Evolutionary conservation across 2,888 invertebrate species (phyloP), one percentile per base, ranked within the genome.

Genomic region (Lagria hirta): DNA sequence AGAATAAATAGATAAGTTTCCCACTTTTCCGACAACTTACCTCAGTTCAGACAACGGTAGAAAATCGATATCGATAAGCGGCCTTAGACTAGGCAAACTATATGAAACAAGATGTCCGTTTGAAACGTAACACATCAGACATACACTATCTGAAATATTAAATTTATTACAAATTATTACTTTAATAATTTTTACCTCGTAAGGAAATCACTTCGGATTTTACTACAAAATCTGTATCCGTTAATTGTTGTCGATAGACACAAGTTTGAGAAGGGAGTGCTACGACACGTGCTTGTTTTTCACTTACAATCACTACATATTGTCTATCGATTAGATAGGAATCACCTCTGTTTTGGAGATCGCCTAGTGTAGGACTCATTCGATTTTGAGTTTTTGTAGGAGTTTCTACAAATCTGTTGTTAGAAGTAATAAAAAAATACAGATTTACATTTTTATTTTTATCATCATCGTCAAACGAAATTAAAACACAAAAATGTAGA

Each of bases 261-360:
- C 93, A 94, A 70, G 89, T 91, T 75, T 96, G 96, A 60, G 94
- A 93, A 53, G 96, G 96, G 68, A 96, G 81, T 55, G 93, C 92
- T 53, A 96, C 87, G 52, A 96, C 90, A 62, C 92, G 81, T 49
- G 91, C 93, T 77, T 96, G 92, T 75, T 94, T 95, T 76, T 97
- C 96, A 45, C 94, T 94, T 51, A 89, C 88, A 58, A 97, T 83
- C 36, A 94, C 91, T 54, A 90, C 89, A 74, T 90, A 94, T 80
- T 96, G 96, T 53, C 90, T 79, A 75, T 95, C 94, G 61, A 82
- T 82, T n/a, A n/a, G n/a, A 61, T 75, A 69, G 59, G 76, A 65
- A 54, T 73, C 78, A 47, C 72, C 62, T 55, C 64, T 46, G 49
- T 64, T 66, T 64, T 67, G 72, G 61, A 68, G 75, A 73, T 72